Evolutionary conservation across 2,797 vertebrate genomes (phyloP).

Genomic region (Xenopus petersii): DNA sequence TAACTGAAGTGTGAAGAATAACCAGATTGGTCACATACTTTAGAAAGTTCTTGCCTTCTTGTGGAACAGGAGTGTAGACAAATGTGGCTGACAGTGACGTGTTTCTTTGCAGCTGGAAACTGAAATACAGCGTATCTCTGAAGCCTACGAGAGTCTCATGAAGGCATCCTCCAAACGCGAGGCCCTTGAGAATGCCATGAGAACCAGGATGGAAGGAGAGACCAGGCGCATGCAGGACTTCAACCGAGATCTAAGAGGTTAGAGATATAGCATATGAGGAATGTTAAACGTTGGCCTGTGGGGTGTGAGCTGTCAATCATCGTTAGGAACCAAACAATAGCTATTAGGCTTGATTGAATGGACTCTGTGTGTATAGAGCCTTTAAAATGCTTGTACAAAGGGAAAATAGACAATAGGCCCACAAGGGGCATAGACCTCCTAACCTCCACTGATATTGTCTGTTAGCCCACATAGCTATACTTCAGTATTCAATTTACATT

Average conservation of each 20-base stretch:
- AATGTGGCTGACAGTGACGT: neutral
- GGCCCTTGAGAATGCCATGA: slow-evolving; percentile 90
- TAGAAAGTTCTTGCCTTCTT: too few species aligned
- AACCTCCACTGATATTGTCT: too few species aligned
- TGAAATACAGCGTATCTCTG: slow-evolving; percentile 90
- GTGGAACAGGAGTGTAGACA: too few species aligned
- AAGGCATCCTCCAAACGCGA: slow-evolving; percentile 89
- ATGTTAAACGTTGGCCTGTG: neutral
- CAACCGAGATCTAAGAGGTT: slow-evolving; percentile 91
- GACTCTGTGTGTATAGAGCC: slow-evolving; percentile 10
- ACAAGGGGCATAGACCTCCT: neutral
- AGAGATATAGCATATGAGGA: neutral
- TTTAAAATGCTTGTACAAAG: slow-evolving; percentile 21
- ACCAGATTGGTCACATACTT: too few species aligned
- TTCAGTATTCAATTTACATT: too few species aligned
- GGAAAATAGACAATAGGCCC: slow-evolving; percentile 30
- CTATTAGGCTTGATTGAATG: slow-evolving; percentile 32
- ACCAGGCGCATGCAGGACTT: slow-evolving; percentile 92
- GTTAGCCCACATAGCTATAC: too few species aligned
- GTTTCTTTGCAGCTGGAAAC: slow-evolving; percentile 76
- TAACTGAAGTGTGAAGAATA: too few species aligned
- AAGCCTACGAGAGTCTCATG: slow-evolving; percentile 90
- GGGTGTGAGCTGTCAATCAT: slow-evolving; percentile 22
- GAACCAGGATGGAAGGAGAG: slow-evolving; percentile 87
- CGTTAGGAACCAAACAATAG: slow-evolving; percentile 19